Conservation (phyloP, 2,888 invertebrate genomes). For the Drosophila helvetica region DNA sequence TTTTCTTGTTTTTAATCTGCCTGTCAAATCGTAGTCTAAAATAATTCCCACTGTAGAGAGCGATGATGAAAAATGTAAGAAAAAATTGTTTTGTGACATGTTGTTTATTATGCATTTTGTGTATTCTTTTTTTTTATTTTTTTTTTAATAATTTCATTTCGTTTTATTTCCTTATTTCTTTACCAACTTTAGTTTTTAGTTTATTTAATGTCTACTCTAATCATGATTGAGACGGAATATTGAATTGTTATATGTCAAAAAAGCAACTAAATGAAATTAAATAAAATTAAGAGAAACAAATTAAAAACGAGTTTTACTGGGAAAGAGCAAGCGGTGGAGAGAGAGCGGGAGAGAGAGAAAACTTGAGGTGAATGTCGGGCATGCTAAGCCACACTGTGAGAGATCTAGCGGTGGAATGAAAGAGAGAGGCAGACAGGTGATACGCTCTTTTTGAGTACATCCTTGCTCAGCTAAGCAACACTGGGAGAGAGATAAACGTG, state of each 20-base stretch:
- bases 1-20: constrained; percentile 41
- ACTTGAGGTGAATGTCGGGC: too few relatives aligned
- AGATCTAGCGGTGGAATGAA: too few relatives aligned
- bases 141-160: constrained; percentile 71
- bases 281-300: constrained; percentile 70
- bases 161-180: constrained; percentile 57
- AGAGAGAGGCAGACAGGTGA: too few relatives aligned
- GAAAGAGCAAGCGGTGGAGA: not conserved
- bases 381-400: not conserved
- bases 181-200: constrained; percentile 78
- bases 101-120: constrained; percentile 81
- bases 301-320: not conserved
- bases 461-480: too few relatives aligned
- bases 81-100: constrained; percentile 74
- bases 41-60: constrained; percentile 30
- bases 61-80: constrained; percentile 21
- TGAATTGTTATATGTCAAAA: constrained; percentile 78
- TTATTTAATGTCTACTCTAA: constrained; percentile 81
- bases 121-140: constrained; percentile 57
- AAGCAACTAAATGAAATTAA: constrained; percentile 64
- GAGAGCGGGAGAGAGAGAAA: not conserved
- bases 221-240: constrained; percentile 72
- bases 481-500: too few relatives aligned
- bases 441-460: too few relatives aligned
- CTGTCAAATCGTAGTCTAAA: constrained; percentile 47